Base-by-base conservation (phyloP, 1,140 invertebrate genomes). In the Drosophila nannoptera region DNA sequence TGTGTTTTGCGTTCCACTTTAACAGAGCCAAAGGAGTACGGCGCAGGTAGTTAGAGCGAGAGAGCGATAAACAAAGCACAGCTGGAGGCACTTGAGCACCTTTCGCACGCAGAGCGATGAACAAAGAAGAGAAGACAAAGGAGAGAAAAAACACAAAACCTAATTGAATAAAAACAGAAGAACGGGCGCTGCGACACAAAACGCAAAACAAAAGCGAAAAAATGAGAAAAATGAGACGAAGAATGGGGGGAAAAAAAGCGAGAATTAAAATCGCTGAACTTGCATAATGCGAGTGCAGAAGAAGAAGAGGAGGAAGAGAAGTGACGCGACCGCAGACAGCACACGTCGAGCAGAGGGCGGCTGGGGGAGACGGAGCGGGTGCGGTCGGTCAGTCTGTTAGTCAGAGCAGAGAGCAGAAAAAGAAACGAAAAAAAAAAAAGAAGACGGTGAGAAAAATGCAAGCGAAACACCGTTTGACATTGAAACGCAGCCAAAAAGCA, bases 151-250 rank as follows among this genome's bases (percentile, higher is more conserved):
- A 33, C 22, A 40, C 46, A n/a, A 4, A 49, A 75, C 54, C 29
- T 75, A 76, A 76, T 76, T 76, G 68, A 76, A 80, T 80, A 80
- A 77, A 78, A 81, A 81, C 69, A 70, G 58, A 77, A 78, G 64
- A 22, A 16, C 12, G 40, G 77, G 70, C 77, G 64, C 77, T 78
- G 59, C 60, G 38, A 76, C 75, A 46, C 50, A 58, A 53, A 53
- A 43, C 48, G 58, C 0, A 55, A 52, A 58, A 33, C 9, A 46
- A 31, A 59, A 42, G 14, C 5, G 12, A 45, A 56, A 48, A 22
- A 52, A 38, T 14, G 48, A 58, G 12, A 14, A 6, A 7, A 3
- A 42, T 22, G 0, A 42, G 12, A 43, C n/a, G 14, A 14, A 14
- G 40, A 14, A 14, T 22, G 33, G 56, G 48, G 64, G 48, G 68